phyloP scores from a whole-genome alignment of 2,113 vertebrate species.

The Crotalus viridis region DNA sequence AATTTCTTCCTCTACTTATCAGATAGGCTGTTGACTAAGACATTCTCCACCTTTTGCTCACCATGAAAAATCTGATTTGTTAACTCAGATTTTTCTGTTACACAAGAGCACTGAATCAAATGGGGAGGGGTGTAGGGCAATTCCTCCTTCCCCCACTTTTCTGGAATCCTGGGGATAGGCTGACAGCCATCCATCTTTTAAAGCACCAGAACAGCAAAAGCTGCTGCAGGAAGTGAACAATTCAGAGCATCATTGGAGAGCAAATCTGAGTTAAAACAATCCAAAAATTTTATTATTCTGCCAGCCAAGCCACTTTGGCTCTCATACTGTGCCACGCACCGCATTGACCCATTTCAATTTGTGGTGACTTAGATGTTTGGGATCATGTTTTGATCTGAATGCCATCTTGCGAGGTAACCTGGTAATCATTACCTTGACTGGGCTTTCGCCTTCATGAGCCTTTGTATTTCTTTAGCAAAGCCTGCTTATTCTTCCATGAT shows the following conservation, averaged over 20 bases:
- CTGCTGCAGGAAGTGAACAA: not conserved
- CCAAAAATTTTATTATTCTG: not conserved
- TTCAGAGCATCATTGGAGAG: not conserved
- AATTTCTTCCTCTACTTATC: not conserved
- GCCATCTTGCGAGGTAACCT: not conserved
- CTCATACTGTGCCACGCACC: not conserved
- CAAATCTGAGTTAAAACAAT: no score
- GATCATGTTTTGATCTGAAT: not conserved
- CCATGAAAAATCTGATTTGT: not conserved
- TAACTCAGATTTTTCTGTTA: not conserved
- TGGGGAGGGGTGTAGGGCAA: not conserved
- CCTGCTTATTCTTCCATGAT: not conserved
- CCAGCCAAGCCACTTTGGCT: not conserved
- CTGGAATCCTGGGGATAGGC: no score
- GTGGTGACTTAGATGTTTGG: not conserved
- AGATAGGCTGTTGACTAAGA: not conserved
- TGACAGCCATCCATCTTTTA: not conserved
- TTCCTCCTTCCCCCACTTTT: no score
- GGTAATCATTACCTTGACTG: not conserved
- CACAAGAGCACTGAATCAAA: not conserved
- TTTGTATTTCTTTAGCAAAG: slow-evolving; percentile 22
- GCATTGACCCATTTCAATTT: not conserved
- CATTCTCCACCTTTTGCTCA: not conserved
- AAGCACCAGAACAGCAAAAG: not conserved
- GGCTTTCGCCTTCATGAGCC: not conserved